Base-by-base conservation (phyloP, 2,113 vertebrate genomes). In the Struthidea cinerea region DNA sequence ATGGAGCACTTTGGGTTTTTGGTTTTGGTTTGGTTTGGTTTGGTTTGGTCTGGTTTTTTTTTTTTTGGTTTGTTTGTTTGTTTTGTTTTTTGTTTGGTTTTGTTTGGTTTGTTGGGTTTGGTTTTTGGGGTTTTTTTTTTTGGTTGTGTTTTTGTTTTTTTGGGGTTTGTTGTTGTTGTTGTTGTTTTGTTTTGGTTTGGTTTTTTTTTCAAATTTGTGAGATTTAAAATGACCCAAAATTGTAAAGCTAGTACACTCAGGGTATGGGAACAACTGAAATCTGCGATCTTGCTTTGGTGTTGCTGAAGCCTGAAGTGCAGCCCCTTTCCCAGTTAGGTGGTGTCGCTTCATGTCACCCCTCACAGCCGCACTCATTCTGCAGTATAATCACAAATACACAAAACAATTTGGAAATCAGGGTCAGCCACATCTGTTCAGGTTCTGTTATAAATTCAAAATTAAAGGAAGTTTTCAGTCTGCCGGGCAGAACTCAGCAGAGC, bases 1-100 rank as follows among this genome's bases (percentile, higher is more conserved):
- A 63, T 28, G 0, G 17, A 82, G 5, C 2, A 4, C 3, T 49
- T 42, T 21, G 19, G 20, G 8, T 32, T 15, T 57, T 15, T 47
- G 11, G 8, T 33, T 56, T 55, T 10, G 17, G 3, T 20, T 20
- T 56, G 21, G 27, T 15, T 50, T 52, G 15, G 9, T 52, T 30
- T 53, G 27, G 16, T 53, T 53, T 53, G 47, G 22, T n/a, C n/a
- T n/a, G 22, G 22, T 24, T 44, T 44, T 49, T 49, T 49, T 24
- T n/a, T n/a, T n/a, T n/a, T n/a, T n/a, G n/a, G n/a, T n/a, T n/a
- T n/a, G 23, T 24, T 49, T 49, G 41, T 82, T 47, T 46, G 26
- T 53, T 53, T 50, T 11, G 6, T 21, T 21, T 56, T 8, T 44
- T 44, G 7, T 32, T 55, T 53, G 16, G 4, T 19, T 32, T 56